Base-by-base conservation (phyloP, 2,797 vertebrate species). In the Crocodylus rhombifer region DNA sequence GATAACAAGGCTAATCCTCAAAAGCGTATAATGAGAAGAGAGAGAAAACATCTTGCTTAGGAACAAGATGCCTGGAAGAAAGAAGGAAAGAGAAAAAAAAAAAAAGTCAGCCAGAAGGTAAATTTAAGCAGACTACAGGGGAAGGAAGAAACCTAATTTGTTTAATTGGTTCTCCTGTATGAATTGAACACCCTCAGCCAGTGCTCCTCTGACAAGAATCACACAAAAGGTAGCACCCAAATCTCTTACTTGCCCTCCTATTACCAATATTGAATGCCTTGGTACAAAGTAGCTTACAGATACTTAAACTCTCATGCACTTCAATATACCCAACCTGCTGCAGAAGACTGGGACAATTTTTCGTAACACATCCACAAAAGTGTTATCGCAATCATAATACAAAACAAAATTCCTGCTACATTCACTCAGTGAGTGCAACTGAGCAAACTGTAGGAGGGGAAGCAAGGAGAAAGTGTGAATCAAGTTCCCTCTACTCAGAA, bases 81-180 rank as follows among this genome's bases (percentile, higher is more conserved):
- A 94, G 10, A 94, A 93, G 88, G 93, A 96, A 96, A 91, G 95
- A 85, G 10, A 51, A 51, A 51, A 51, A 51, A 42, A 42, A 42
- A 42, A 26, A 80, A 61, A 77, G 93, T 3, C 86, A 82, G 15
- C 91, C 96, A 96, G 89, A 89, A 25, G 93, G 93, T 93, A 97
- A 95, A 94, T 81, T 91, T 84, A 96, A 84, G 94, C 95, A 95
- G 75, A 76, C 88, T 95, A 92, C 91, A 82, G 94, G 94, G 95
- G 79, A 93, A 95, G 91, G 90, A 95, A 94, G 90, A 95, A 96
- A 96, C 96, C 74, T 88, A 93, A 91, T 55, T 92, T 78, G 92
- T 71, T 36, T 33, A 36, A 95, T 88, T 91, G 86, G 86, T 95
- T 95, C 92, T 95, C 88, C 58, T 21, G 82, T 5, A 78, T 86